Percentiles rank a stretch among this genome's conserved stretches.
Conservation (phyloP, 2,888 invertebrate genomes). For the Cephus pulcher region DNA sequence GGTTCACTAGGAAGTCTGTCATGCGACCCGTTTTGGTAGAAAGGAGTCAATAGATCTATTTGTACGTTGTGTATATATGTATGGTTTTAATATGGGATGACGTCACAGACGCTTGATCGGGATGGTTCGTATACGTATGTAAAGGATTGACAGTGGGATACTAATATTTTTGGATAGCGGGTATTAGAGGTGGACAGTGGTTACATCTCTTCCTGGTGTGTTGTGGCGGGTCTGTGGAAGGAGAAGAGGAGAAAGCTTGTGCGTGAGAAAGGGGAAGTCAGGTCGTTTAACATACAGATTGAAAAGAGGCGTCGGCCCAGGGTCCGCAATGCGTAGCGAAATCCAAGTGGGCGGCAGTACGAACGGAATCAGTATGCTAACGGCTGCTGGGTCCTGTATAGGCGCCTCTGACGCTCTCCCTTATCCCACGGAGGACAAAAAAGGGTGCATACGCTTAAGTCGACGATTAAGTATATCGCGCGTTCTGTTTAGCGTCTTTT, state of each 20-base stretch:
- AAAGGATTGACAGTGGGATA: neutral
- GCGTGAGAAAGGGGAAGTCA: neutral
- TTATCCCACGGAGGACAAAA: neutral
- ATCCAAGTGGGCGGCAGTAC: neutral
- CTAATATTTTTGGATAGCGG: neutral
- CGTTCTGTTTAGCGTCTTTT: neutral
- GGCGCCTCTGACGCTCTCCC: neutral
- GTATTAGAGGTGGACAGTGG: neutral
- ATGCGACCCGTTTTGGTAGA: too few relatives aligned
- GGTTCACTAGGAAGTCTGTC: neutral
- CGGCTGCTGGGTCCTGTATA: neutral
- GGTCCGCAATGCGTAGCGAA: neutral
- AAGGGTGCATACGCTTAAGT: neutral
- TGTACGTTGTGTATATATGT: neutral
- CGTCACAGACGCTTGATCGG: neutral
- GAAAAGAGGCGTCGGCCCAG: neutral
- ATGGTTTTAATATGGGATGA: neutral
- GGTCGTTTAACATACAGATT: neutral
- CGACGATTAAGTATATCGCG: neutral
- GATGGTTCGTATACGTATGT: neutral
- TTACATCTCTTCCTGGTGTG: neutral
- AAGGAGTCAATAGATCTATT: neutral
- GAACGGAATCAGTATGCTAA: neutral
- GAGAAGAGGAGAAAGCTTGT: neutral
- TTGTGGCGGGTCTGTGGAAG: neutral